Percentiles rank a stretch among this genome's conserved stretches.
These are phyloP conservation scores for Eulithis prunata DNA, from an alignment of 2,888 invertebrate genomes.

Conservation along the genomic window DNA sequence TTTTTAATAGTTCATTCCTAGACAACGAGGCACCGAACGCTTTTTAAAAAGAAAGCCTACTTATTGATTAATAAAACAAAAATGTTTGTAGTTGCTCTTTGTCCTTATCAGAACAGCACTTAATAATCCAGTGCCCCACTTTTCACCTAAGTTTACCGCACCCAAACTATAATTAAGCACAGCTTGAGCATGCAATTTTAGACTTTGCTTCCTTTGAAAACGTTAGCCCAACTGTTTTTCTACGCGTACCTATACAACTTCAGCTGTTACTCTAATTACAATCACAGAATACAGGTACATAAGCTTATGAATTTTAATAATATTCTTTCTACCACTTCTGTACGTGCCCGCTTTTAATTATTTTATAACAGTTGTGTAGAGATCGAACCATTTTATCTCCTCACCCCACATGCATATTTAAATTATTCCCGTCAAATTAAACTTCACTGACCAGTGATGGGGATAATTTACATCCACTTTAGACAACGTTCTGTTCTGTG, in stretches of 20 bases:
- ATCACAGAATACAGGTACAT: no score
- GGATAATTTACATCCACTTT: conserved; percentile 2
- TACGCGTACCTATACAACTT: neutral
- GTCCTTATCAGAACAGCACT: conserved; percentile 6
- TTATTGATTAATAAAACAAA: neutral
- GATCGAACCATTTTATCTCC: no score
- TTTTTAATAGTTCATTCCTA: conserved; percentile 11
- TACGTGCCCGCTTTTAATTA: no score
- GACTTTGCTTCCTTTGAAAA: neutral
- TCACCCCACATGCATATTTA: neutral
- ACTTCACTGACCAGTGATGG: neutral
- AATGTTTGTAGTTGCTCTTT: neutral
- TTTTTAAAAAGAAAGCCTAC: neutral
- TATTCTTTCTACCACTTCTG: no score
- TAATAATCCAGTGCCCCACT: conserved; percentile 5
- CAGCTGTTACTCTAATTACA: neutral
- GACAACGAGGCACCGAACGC: conserved; percentile 1
- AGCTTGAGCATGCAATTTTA: conserved; percentile 9
- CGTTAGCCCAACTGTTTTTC: neutral
- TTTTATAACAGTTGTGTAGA: no score
- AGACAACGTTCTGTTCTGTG: conserved; percentile 19
- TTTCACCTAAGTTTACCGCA: conserved; percentile 5
- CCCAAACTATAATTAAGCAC: neutral
- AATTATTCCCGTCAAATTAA: neutral
- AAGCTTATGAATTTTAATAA: no score